Conservation (phyloP, 37 sponge, comb jelly and placozoan species). For the Eunapius fragilis region DNA sequence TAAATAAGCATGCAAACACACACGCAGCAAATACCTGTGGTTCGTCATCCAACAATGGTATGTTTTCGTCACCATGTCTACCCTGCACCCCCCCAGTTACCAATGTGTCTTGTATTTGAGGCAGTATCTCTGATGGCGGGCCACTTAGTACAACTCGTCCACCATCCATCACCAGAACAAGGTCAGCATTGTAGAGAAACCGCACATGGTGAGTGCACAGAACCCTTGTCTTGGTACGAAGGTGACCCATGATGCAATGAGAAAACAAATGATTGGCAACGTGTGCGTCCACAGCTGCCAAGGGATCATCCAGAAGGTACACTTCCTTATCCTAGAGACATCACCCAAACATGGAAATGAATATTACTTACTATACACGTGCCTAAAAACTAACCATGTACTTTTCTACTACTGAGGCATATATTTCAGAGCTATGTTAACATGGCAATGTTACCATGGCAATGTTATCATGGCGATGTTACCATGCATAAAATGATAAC, state of each 20-base stretch:
- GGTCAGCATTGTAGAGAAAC: conserved; percentile 80
- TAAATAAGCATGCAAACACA: neutral
- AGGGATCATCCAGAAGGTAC: conserved; percentile 95
- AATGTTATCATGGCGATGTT: too few relatives aligned
- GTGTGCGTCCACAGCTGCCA: conserved; percentile 96
- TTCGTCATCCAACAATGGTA: neutral
- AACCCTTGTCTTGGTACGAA: conserved; percentile 79
- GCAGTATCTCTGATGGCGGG: conserved; percentile 69
- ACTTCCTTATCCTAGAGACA: conserved; percentile 77
- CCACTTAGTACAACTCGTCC: conserved; percentile 68
- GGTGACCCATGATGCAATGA: conserved; percentile 84
- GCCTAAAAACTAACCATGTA: too few relatives aligned
- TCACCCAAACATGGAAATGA: neutral
- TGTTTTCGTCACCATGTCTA: neutral
- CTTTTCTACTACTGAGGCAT: too few relatives aligned
- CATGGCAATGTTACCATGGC: too few relatives aligned
- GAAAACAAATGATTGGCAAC: conserved; percentile 87
- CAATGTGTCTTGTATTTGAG: conserved; percentile 13
- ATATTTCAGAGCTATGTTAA: too few relatives aligned
- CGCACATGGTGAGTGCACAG: conserved; percentile 65
- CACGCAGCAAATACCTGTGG: neutral
- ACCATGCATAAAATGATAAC: too few relatives aligned
- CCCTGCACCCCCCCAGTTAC: conserved; percentile 9
- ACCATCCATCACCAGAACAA: conserved; percentile 77
- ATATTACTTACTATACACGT: too few relatives aligned